Conservation (phyloP, 2,888 invertebrate species). For the Polia nebulosa region DNA sequence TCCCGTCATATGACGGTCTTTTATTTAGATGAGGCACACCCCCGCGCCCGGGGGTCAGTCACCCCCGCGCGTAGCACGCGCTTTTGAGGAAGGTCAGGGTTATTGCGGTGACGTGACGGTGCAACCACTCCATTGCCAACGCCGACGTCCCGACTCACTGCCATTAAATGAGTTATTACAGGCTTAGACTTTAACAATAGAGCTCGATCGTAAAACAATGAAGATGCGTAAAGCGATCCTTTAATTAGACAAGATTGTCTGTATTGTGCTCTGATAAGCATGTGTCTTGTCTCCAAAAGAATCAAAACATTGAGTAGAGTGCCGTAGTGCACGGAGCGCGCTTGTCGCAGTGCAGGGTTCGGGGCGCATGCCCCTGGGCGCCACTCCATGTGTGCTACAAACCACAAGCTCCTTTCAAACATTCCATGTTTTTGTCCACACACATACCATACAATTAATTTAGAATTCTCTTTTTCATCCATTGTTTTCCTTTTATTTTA, state of each 20-base stretch:
- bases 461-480: conserved; percentile 43
- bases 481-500: conserved; percentile 41
- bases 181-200: background rate
- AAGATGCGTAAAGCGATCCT: background rate
- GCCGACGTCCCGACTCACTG: background rate
- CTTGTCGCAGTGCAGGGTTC: conserved; percentile 85
- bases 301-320: conserved; percentile 32
- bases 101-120: conserved; percentile 69
- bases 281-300: conserved; percentile 19
- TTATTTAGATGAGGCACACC: conserved; percentile 88
- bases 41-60: conserved; percentile 86
- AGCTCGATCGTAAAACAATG: background rate
- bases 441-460: conserved; percentile 38
- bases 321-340: conserved; percentile 54
- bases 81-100: conserved; percentile 87
- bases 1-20: conserved; percentile 81
- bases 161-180: conserved; percentile 10
- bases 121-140: conserved; percentile 15
- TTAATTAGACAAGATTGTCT: background rate
- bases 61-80: conserved; percentile 79
- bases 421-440: conserved; percentile 63
- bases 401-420: conserved; percentile 60
- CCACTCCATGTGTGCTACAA: conserved; percentile 68
- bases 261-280: conserved; percentile 4
- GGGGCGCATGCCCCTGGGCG: conserved; percentile 78